Evolutionary conservation across 2,888 invertebrate species (phyloP).

Genomic region (Apoda limacodes): DNA sequence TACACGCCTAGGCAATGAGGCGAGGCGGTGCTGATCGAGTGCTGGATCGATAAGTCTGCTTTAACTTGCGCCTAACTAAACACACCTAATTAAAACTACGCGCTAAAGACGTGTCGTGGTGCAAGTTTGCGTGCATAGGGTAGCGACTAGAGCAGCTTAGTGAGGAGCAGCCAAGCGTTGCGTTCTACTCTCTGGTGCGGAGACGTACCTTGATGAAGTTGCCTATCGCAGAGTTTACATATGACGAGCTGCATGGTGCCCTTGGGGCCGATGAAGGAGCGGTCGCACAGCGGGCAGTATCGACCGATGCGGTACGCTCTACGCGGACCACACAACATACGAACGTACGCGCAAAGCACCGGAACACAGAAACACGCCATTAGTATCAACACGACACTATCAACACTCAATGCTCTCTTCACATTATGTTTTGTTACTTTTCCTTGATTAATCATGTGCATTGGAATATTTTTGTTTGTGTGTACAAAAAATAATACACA

Average conservation of each 20-base stretch:
- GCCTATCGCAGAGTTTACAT: constrained; percentile 70
- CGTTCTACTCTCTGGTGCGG: constrained; percentile 23
- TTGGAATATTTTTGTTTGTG: no score
- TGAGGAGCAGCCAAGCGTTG: no score
- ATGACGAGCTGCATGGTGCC: constrained; percentile 75
- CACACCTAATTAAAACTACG: no score
- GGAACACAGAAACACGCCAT: constrained; percentile 69
- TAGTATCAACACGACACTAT: constrained; percentile 44
- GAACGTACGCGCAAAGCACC: constrained; percentile 60
- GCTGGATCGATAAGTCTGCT: no score
- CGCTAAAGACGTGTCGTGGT: neutral
- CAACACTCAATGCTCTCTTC: constrained; percentile 17
- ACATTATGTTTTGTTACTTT: constrained; percentile 37
- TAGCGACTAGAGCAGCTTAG: no score
- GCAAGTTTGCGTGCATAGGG: constrained; percentile 8
- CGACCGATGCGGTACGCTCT: constrained; percentile 80
- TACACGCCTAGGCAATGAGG: no score
- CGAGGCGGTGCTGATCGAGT: no score
- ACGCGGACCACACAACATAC: constrained; percentile 59
- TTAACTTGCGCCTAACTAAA: no score
- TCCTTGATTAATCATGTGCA: constrained; percentile 29
- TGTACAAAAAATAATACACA: no score
- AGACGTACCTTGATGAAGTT: constrained; percentile 69
- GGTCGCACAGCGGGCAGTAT: constrained; percentile 78
- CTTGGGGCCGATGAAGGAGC: constrained; percentile 76